Base-by-base conservation (phyloP, 2,797 vertebrate genomes). In the Danio kyathit region DNA sequence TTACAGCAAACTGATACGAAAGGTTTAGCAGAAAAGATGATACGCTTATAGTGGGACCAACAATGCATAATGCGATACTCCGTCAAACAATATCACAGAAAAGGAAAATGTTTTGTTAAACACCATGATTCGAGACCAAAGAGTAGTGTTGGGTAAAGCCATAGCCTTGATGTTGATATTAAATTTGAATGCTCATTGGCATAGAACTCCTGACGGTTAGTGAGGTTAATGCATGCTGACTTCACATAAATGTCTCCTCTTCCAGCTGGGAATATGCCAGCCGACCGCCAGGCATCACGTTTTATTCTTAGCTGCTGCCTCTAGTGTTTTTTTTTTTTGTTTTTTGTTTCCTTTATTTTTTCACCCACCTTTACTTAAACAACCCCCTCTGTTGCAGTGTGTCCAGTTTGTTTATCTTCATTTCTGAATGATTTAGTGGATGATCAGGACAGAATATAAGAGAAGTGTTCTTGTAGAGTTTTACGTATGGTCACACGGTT, bases 161-260 rank as follows among this genome's bases (percentile, higher is more conserved):
- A 13, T 56, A 56, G 21, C 10, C 9, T 61, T 56, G 43, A 76
- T 76, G 17, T 69, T 41, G 73, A 51, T 29, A 12, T 73, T 79
- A 44, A 40, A 74, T 48, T 78, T 74, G 29, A 61, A 49, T 29
- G 72, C 65, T 76, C 4, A 14, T 61, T 82, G 73, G 73, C 77
- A 60, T 21, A 59, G 13, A 48, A 54, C 21, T 65, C 61, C 19
- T 74, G 43, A 59, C 48, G 74, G 65, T 86, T 74, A 84, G 74
- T 71, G 74, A 78, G 77, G 86, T 90, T 90, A 83, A 82, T 80
- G 78, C 75, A 66, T 90, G 88, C 90, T 91, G 90, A 93, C 90
- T 91, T 91, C 88, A 90, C 89, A 90, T 91, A 90, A 91, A 92
- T 92, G 89, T 92, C 88, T 91, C 88, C 88, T 92, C 88, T 89